These are phyloP conservation scores for Dromococcyx pavoninus DNA, from an alignment of 2,797 vertebrate species.

Conservation along the genomic window DNA sequence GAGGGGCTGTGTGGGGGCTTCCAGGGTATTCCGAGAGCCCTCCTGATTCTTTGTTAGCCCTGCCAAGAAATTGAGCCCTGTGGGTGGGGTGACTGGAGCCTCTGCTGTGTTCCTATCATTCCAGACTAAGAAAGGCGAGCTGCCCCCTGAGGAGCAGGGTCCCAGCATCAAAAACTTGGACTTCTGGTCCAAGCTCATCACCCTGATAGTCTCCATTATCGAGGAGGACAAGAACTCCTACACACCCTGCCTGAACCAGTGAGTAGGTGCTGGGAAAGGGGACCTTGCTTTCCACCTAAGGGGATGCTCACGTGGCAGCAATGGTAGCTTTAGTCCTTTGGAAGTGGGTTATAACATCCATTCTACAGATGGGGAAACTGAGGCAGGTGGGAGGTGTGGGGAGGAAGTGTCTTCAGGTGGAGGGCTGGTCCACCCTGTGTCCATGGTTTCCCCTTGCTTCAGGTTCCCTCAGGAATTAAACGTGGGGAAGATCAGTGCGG, in stretches of 20 bases:
- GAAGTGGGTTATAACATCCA: background rate
- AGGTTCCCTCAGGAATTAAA: constrained; percentile 99
- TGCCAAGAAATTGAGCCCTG: accelerated
- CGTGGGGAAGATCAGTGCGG: constrained; percentile 97
- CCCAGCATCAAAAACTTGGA: constrained; percentile 99
- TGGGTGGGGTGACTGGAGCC: background rate
- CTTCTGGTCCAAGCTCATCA: constrained; percentile 99
- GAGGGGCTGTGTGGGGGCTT: accelerated
- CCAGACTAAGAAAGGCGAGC: constrained; percentile 91
- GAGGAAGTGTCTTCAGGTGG: background rate
- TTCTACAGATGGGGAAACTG: background rate
- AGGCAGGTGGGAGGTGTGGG: background rate
- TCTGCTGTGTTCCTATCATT: background rate
- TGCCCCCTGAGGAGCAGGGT: constrained; percentile 95
- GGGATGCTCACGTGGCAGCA: background rate
- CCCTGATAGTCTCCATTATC: constrained; percentile 97
- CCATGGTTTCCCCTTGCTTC: background rate
- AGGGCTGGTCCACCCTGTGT: background rate
- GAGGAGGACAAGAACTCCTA: constrained; percentile 99
- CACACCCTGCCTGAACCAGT: constrained; percentile 98
- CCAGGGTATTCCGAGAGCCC: background rate
- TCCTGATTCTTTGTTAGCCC: background rate
- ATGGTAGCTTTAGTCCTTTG: background rate
- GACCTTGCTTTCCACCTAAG: background rate
- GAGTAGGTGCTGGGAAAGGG: constrained; percentile 56